These are phyloP conservation scores for Sminthurides aquaticus DNA, from an alignment of 2,888 invertebrate genomes.

Conservation along the genomic window DNA sequence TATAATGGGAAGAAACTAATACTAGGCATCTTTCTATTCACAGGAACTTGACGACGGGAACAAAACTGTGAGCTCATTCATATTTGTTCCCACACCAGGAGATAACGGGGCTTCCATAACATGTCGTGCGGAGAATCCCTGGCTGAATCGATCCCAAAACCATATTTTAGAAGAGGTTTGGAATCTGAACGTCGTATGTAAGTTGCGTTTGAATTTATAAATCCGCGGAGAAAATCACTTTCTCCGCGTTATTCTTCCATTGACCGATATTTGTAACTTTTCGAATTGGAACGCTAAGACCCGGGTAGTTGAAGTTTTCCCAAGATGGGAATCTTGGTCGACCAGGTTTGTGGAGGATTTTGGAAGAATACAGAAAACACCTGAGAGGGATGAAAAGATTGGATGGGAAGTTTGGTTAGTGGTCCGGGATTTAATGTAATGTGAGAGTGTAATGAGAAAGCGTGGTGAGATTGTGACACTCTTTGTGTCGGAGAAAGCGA, in stretches of 20 bases:
- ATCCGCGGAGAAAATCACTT: background rate
- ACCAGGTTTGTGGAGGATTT: too few relatives aligned
- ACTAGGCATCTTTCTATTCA: too few relatives aligned
- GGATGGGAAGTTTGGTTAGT: too few relatives aligned
- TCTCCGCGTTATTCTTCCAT: background rate
- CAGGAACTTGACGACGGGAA: constrained; percentile 76
- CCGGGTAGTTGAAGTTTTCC: too few relatives aligned
- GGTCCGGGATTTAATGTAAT: too few relatives aligned
- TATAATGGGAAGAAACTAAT: too few relatives aligned
- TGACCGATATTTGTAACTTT: background rate
- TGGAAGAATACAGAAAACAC: too few relatives aligned
- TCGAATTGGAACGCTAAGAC: background rate
- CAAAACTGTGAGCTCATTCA: constrained; percentile 69
- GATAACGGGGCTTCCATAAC: constrained; percentile 84
- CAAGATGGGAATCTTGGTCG: too few relatives aligned
- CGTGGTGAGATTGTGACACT: background rate
- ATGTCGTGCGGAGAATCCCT: constrained; percentile 80
- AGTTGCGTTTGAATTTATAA: constrained; percentile 49
- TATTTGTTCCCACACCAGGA: constrained; percentile 72
- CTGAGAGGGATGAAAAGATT: too few relatives aligned
- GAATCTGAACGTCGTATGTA: constrained; percentile 80
- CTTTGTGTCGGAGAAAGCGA: background rate
- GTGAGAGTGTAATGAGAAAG: background rate
- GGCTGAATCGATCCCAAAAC: constrained; percentile 61
- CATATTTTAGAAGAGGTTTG: constrained; percentile 74